Conservation (phyloP, 1,140 invertebrate genomes). For the Dufourea novaeangliae region DNA sequence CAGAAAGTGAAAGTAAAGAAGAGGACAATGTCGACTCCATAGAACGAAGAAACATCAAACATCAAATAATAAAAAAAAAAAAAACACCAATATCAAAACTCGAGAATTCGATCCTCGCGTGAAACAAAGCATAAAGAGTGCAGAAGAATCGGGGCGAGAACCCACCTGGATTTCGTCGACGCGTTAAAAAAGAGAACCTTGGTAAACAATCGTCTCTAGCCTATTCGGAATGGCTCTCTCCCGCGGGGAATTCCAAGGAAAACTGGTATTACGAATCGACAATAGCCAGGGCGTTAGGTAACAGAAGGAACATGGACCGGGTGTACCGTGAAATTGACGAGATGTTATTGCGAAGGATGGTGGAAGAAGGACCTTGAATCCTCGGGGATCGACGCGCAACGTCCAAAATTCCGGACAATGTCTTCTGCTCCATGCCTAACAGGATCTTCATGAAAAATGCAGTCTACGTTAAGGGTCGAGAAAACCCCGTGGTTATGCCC, state of each 20-base stretch:
- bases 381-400: background rate
- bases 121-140: background rate
- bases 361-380: background rate
- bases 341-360: background rate
- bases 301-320: background rate
- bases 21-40: background rate
- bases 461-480: background rate
- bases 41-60: conserved; percentile 2
- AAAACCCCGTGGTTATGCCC: background rate
- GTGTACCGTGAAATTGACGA: conserved; percentile 41
- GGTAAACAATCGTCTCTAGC: background rate
- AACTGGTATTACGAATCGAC: background rate
- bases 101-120: background rate
- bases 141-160: background rate
- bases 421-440: background rate
- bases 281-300: background rate
- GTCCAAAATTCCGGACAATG: conserved; percentile 26
- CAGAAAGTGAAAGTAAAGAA: background rate
- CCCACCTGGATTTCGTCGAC: background rate
- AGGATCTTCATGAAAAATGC: conserved; percentile 18
- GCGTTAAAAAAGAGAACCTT: background rate
- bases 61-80: background rate
- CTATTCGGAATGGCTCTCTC: background rate
- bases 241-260: conserved; percentile 18
- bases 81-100: background rate